Percentiles rank a stretch among this genome's conserved stretches.
These are phyloP conservation scores for Urocitellus parryii DNA, from an alignment of 2,113 vertebrate species.

Conservation along the genomic window DNA sequence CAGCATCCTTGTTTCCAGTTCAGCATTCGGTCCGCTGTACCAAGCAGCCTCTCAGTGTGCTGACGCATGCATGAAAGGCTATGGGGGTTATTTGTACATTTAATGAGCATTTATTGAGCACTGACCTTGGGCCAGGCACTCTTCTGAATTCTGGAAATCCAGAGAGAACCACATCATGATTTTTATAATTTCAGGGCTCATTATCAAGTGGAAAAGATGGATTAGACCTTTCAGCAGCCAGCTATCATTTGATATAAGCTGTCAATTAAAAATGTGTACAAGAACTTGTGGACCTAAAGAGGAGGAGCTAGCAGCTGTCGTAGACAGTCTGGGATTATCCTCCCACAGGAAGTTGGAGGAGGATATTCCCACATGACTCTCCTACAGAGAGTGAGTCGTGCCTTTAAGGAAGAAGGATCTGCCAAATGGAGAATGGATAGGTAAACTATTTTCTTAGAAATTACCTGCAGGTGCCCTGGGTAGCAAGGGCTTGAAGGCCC, in stretches of 20 bases:
- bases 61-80: neutral
- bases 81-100: neutral
- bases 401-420: slow-evolving; percentile 3
- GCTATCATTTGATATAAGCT: slow-evolving; percentile 33
- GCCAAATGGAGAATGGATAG: neutral
- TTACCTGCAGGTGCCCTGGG: no score
- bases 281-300: neutral
- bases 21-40: neutral
- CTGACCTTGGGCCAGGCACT: slow-evolving; percentile 26
- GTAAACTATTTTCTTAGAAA: neutral
- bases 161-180: slow-evolving; percentile 41
- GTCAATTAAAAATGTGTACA: slow-evolving; percentile 44
- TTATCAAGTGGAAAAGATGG: slow-evolving; percentile 47
- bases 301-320: neutral
- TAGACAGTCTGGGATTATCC: no score
- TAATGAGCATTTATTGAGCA: slow-evolving; percentile 38
- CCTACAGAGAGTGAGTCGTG: neutral
- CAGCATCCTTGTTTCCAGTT: neutral
- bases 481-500: neutral
- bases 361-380: neutral
- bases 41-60: neutral
- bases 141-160: neutral
- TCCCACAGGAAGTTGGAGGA: neutral
- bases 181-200: neutral
- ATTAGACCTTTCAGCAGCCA: slow-evolving; percentile 52